Base-by-base conservation (phyloP, 2,888 invertebrate genomes). In the Cryptops parisi region DNA sequence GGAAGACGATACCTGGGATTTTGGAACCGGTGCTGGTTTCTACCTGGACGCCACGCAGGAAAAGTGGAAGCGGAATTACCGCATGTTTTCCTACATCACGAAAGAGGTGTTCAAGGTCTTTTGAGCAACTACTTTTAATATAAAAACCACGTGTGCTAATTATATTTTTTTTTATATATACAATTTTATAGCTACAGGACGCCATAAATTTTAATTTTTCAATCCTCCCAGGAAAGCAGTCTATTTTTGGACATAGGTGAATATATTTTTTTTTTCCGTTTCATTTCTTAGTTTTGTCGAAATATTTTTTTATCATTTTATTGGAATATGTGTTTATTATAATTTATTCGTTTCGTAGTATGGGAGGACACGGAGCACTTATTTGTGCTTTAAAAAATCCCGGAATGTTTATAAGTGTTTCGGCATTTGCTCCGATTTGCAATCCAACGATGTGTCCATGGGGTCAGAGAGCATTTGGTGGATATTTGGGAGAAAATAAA, bases 361-460 rank as follows among this genome's bases (percentile, higher is more conserved):
- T 98, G 97, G 97, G 97, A 55, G 97, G 97, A 23, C 96, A 97
- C 72, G 97, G 98, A 26, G 94, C 96, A 17, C 68, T 97, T 46
- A 80, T 91, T 51, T 84, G 85, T 64, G 84, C 86, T 3, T 70
- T 98, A 41, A 86, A 88, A 69, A 91, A 90, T 70, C 94, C 94
- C 9, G 86, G 85, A 15, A 71, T 82, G 54, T 62, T 64, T 48
- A 52, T 55, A 24, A 72, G 73, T 44, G 90, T 93, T 0, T 93
- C 94, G 58, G 93, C 90, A 3, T 96, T 98, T 74, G 81, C 97
- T 2, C 94, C 98, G 0, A 93, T 97, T 64, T 81, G 83, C 60
- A 90, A 96, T 70, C 94, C 97, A 0, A 76, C 72, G 2, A 72
- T 80, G 52, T 82, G 85, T 60, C 78, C 82, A 0, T 96, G 93